Evolutionary conservation across 2,888 invertebrate genomes (phyloP), one percentile per base, ranked within the genome.

Genomic region (Yponomeuta evonymella): DNA sequence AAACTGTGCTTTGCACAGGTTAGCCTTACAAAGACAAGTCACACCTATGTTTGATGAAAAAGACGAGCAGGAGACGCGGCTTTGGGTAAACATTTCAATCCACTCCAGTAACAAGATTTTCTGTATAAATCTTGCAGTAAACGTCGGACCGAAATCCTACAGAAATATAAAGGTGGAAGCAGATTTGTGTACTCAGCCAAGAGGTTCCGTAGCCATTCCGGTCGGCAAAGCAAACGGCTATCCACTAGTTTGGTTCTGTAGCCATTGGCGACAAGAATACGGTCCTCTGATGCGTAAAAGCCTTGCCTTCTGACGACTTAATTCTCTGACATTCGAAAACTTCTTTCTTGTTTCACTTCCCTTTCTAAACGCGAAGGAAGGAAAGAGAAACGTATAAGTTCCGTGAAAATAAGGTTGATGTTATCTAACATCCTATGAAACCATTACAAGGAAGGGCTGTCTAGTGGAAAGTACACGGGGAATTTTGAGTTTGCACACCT

Each of bases 181-280:
- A 29, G 63, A 70, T 70, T 70, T 85, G 78, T 88, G 87, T 88
- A 79, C 78, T 83, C 84, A 79, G 77, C 79, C 83, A 82, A 76
- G 79, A 79, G 82, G 82, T 80, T 82, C 79, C 33, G 15, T n/a
- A 78, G 76, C 77, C 75, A 77, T 75, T 75, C 73, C 80, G 83
- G 77, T 77, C 81, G 79, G 81, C 74, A 77, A 78, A 82, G 81
- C 83, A 83, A 83, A 85, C 82, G 79, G 79, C 80, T 75, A 74
- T 76, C 78, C 81, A 76, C 77, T 78, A 80, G 80, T 82, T 81
- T 76, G 80, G 63, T 48, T 68, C 58, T 73, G 74, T 76, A 77
- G 77, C 76, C 79, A 80, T 78, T 75, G 81, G 78, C 75, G 77
- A 77, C 75, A 67, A 75, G 75, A 75, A 76, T 73, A 75, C 73